Conservation (phyloP, 1,140 invertebrate genomes). For the Plectrocnemia conspersa region DNA sequence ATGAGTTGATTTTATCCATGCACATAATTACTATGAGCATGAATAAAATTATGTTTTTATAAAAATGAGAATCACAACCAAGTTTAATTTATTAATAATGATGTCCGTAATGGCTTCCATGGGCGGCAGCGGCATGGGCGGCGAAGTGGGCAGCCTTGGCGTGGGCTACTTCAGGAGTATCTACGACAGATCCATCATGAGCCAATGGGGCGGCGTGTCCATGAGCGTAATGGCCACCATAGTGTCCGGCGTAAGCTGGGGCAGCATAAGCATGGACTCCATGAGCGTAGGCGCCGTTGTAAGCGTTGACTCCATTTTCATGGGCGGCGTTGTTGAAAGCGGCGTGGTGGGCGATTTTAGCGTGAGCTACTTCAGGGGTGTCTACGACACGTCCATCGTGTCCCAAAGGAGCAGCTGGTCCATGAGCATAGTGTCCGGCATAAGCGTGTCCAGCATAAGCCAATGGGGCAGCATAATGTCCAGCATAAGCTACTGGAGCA, state of each 20-base stretch:
- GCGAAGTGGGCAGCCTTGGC: slow-evolving; percentile 17
- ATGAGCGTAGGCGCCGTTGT: not conserved
- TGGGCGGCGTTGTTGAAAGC: slow-evolving; percentile 7
- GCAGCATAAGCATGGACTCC: not conserved
- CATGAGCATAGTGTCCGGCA: not conserved
- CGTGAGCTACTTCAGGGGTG: slow-evolving; percentile 38
- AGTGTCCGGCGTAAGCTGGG: not conserved
- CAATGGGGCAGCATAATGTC: too few relatives aligned
- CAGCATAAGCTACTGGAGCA: too few relatives aligned
- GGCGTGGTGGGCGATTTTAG: slow-evolving; percentile 46
- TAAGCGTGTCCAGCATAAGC: slow-evolving; percentile 1
- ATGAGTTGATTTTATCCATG: too few relatives aligned
- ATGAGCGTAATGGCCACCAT: not conserved
- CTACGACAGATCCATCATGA: slow-evolving; percentile 16
- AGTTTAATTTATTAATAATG: too few relatives aligned
- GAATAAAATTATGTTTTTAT: too few relatives aligned
- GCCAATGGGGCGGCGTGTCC: slow-evolving; percentile 1
- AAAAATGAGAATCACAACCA: too few relatives aligned
- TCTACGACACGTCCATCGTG: slow-evolving; percentile 31
- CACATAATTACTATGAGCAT: too few relatives aligned
- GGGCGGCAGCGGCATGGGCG: slow-evolving; percentile 3
- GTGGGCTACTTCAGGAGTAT: slow-evolving; percentile 17
- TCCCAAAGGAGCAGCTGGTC: slow-evolving; percentile 35
- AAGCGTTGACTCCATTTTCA: not conserved
- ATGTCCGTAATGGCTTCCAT: not conserved